Conservation (phyloP, 2,888 invertebrate genomes). For the Sacculina carcini region DNA sequence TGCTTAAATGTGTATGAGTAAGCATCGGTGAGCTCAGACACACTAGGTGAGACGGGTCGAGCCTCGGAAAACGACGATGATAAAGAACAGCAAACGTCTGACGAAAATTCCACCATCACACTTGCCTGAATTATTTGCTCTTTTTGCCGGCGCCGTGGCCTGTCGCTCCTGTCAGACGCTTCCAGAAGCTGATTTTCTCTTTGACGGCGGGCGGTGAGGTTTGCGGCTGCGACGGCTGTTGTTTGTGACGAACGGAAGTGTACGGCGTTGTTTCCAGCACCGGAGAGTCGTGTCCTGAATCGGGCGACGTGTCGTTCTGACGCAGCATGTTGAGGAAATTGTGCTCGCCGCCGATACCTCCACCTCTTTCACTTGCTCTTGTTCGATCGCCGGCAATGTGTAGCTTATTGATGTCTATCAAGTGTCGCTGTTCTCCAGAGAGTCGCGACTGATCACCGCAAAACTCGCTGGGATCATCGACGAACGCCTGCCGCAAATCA, state of each 20-base stretch:
- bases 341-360: too few species aligned
- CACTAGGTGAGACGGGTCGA: too few species aligned
- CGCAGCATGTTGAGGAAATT: slow-evolving; percentile 40
- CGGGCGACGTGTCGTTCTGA: slow-evolving; percentile 25
- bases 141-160: too few species aligned
- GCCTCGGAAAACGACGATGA: too few species aligned
- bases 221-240: too few species aligned
- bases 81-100: too few species aligned
- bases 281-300: slow-evolving; percentile 22
- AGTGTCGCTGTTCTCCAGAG: slow-evolving; percentile 37
- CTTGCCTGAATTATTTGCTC: too few species aligned
- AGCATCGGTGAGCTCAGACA: too few species aligned
- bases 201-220: slow-evolving; percentile 8
- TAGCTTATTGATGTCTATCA: slow-evolving; percentile 36
- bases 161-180: slow-evolving; percentile 39
- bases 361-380: slow-evolving; percentile 19
- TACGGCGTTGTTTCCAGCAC: slow-evolving; percentile 16
- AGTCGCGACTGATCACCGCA: slow-evolving; percentile 32
- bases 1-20: too few species aligned
- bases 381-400: slow-evolving; percentile 27
- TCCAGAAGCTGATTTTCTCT: slow-evolving; percentile 21
- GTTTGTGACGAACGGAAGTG: slow-evolving; percentile 3
- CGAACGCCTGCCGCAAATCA: slow-evolving; percentile 35
- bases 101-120: too few species aligned
- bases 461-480: slow-evolving; percentile 33